Evolutionary conservation across 1,140 invertebrate genomes (phyloP), one percentile per base, ranked within the genome.

Genomic region (Solen grandis): DNA sequence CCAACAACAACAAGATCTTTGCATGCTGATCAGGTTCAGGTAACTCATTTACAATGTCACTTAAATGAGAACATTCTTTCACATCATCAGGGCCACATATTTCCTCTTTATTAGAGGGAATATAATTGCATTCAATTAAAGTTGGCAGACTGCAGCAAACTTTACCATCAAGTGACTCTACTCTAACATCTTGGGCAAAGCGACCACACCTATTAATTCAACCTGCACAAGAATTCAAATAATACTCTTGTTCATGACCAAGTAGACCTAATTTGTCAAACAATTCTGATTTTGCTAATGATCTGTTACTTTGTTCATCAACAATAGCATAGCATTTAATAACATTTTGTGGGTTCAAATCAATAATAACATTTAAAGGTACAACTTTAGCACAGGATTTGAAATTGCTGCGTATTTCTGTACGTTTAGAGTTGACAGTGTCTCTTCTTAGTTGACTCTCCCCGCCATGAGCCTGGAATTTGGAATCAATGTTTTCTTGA

Each of bases 321-420:
- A 84, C 22, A 22, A 84, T 73, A 1, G 73, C 82, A 35, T 84
- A 84, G 1, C 76, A 38, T n/a, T n/a, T 33, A 1, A 54, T 52
- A 8, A 36, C 27, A 22, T 66, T 76, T 3, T 76, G 59, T 22
- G 72, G 82, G 16, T 33, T 16, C 19, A 22, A 29, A 14, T 33
- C 31, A 25, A 35, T 52, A 46, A 57, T 70, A 2, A 76, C 54
- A 73, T 60, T 38, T 8, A 68, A 72, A 8, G 62, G 60, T 2
- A 81, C n/a, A 5, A 38, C 81, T 52, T 84, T 81, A 25, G 50
- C 66, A 74, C 77, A 79, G n/a, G 81, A 83, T 66, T 36, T 74
- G 31, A 50, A 38, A 29, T 27, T 29, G 27, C 41, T 31, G 31
- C 55, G 76, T 14, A 69, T 13, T 50, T 38, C 14, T 19, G 62